Conservation (phyloP, 2,888 invertebrate genomes). For the Yponomeuta malinellus region DNA sequence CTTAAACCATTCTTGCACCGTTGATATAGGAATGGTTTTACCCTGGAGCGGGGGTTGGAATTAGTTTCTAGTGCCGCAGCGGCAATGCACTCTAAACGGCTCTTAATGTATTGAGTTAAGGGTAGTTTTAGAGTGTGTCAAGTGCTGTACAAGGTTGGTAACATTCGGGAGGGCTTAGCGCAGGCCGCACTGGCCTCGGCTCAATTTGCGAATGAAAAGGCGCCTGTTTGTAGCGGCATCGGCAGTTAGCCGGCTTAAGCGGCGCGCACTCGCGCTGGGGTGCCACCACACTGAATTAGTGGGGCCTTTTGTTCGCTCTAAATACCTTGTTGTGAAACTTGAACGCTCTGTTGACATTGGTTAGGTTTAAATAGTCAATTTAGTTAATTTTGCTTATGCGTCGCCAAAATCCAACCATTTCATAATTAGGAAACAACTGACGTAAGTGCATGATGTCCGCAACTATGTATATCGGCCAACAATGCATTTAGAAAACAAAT, state of each 20-base stretch:
- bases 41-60: not conserved
- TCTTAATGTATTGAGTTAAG: not conserved
- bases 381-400: not conserved
- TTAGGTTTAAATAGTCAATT: not conserved
- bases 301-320: not conserved
- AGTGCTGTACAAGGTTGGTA: not conserved
- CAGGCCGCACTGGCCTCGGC: conserved; percentile 43
- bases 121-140: not conserved
- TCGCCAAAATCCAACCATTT: not conserved
- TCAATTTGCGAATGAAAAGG: conserved; percentile 63
- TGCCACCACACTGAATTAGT: not conserved
- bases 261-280: not conserved
- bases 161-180: not conserved
- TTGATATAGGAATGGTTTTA: not conserved
- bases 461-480: no score
- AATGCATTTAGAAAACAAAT: no score
- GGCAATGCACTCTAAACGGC: not conserved
- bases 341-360: not conserved
- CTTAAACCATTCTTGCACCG: not conserved
- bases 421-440: not conserved
- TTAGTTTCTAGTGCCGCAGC: not conserved
- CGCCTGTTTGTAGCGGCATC: conserved; percentile 35
- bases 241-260: not conserved
- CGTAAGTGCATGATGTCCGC: no score
- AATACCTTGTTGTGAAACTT: not conserved